Evolutionary conservation across 2,888 invertebrate species (phyloP).

Genomic region (Watsonalla binaria): DNA sequence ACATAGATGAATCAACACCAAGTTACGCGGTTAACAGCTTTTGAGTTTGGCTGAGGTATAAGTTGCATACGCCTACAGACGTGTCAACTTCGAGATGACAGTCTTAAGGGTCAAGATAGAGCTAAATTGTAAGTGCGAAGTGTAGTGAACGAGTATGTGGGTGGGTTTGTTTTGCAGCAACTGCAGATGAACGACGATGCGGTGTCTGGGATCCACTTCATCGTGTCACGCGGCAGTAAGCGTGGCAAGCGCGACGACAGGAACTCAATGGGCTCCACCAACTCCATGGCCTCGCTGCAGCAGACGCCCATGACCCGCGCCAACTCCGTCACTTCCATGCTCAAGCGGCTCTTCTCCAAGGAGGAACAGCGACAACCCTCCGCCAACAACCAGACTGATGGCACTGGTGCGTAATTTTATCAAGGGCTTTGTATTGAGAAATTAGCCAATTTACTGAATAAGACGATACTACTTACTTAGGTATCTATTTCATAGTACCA

Average conservation of each 20-base stretch:
- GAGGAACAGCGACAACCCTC: conserved; percentile 78
- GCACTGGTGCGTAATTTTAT: conserved; percentile 38
- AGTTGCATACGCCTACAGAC: no score
- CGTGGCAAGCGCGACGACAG: conserved; percentile 65
- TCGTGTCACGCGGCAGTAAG: conserved; percentile 77
- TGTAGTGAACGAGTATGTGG: no score
- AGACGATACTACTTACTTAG: no score
- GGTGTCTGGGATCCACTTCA: conserved; percentile 86
- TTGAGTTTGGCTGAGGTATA: no score
- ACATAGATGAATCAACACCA: no score
- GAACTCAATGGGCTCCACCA: conserved; percentile 69
- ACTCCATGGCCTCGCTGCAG: conserved; percentile 79
- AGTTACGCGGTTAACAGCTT: no score
- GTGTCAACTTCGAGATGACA: no score
- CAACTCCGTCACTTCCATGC: conserved; percentile 87
- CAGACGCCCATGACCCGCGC: conserved; percentile 84
- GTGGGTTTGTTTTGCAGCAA: conserved; percentile 47
- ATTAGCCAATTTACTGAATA: background rate
- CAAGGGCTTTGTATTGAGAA: no score
- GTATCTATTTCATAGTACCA: no score
- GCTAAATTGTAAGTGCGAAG: background rate
- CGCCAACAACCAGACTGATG: conserved; percentile 59
- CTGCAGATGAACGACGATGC: conserved; percentile 82
- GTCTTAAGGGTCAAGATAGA: no score
- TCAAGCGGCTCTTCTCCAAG: conserved; percentile 87